Evolutionary conservation across 2,113 vertebrate species (phyloP).

Genomic region (Equus przewalskii): DNA sequence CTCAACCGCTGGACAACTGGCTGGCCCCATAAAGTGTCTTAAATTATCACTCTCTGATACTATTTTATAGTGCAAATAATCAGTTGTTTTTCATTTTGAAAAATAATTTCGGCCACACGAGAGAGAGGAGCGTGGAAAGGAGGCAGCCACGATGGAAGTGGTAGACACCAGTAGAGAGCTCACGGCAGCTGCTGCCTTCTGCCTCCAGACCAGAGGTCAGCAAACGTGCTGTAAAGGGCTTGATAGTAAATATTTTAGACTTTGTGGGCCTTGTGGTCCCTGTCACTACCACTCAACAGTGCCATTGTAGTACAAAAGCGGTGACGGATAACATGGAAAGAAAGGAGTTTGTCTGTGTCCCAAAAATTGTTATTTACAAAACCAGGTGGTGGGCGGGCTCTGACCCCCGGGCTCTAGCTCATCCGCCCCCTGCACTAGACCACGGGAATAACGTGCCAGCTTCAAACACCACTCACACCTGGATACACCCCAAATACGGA

Average conservation of each 20-base stretch:
- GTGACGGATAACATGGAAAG: not conserved
- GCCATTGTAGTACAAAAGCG: not conserved
- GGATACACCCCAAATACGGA: not conserved
- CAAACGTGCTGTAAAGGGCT: not conserved
- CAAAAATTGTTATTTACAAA: not conserved
- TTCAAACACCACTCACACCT: not conserved
- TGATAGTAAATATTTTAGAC: not conserved
- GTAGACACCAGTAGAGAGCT: not conserved
- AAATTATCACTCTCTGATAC: not conserved
- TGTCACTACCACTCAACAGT: not conserved
- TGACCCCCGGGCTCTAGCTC: not conserved
- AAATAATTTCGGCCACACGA: not conserved
- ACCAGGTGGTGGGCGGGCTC: not conserved
- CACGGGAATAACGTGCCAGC: not conserved
- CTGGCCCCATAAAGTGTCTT: not conserved
- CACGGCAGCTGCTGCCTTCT: not conserved
- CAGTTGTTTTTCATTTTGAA: slow-evolving; percentile 19
- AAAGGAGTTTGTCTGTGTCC: not conserved
- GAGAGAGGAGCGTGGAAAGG: not conserved
- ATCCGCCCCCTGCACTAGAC: not conserved
- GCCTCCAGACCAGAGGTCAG: not conserved
- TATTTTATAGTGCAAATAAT: not conserved
- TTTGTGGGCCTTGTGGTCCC: not conserved
- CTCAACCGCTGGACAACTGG: too few relatives aligned
- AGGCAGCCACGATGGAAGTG: not conserved